These are phyloP conservation scores for Drosophila nannoptera DNA, from an alignment of 1,140 invertebrate species.

Conservation along the genomic window DNA sequence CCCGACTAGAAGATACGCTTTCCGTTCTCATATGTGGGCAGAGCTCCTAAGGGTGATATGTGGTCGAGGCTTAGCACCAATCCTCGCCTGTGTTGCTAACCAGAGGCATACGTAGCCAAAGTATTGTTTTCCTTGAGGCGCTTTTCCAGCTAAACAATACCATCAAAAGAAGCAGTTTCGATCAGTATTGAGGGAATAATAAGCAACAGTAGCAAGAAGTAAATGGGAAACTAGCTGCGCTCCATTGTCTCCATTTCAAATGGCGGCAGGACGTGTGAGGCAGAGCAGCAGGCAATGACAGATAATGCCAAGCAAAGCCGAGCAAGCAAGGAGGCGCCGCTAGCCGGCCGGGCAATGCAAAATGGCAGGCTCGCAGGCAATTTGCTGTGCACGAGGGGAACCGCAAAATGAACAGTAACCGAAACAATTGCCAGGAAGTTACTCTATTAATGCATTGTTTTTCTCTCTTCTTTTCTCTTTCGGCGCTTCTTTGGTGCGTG, in stretches of 20 bases:
- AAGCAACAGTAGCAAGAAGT: conserved; percentile 44
- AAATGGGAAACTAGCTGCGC: conserved; percentile 27
- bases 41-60: too few species aligned
- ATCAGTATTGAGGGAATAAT: conserved; percentile 5
- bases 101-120: neutral
- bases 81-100: too few species aligned
- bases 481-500: neutral
- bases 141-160: neutral
- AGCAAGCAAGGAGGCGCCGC: neutral
- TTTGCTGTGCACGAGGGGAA: conserved; percentile 23
- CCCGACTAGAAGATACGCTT: neutral
- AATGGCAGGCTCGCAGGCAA: conserved; percentile 19
- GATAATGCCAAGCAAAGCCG: conserved; percentile 3
- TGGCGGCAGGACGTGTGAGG: conserved; percentile 16
- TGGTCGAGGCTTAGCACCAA: too few species aligned
- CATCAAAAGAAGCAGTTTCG: neutral
- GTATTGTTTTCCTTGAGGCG: neutral
- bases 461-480: conserved; percentile 15
- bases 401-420: conserved; percentile 11
- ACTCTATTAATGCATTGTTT: conserved; percentile 62
- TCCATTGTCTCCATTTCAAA: conserved; percentile 58
- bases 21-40: too few species aligned
- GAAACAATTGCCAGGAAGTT: conserved; percentile 65
- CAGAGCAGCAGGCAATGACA: neutral
- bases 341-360: conserved; percentile 29